Conservation (phyloP, 2,113 vertebrate species). For the Dromas ardeola region DNA sequence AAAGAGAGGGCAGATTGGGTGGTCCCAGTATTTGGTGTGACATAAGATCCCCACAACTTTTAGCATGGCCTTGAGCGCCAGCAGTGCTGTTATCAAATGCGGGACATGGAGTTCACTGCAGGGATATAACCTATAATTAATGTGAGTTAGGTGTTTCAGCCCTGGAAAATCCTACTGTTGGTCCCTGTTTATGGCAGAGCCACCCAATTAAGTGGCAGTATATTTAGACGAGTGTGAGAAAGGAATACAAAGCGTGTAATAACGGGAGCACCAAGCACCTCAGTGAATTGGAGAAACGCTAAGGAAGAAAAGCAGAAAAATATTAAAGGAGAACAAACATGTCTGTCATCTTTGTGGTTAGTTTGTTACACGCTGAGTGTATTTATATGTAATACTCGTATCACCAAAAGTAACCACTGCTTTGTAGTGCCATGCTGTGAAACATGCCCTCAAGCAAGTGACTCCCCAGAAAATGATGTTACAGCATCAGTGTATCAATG, state of each 20-base stretch:
- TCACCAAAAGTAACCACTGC: constrained; percentile 40
- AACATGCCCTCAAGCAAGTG: constrained; percentile 43
- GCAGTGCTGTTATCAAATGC: background rate
- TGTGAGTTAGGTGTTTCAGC: background rate
- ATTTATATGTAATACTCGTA: constrained; percentile 36
- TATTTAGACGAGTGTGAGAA: background rate
- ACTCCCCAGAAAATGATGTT: constrained; percentile 38
- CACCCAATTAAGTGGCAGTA: background rate
- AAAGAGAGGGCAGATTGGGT: background rate
- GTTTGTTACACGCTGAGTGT: constrained; percentile 31
- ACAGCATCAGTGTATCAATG: constrained; percentile 29
- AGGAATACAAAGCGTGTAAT: background rate
- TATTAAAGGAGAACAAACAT: background rate
- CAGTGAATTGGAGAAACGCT: background rate
- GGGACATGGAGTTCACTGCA: background rate
- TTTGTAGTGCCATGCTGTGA: constrained; percentile 37
- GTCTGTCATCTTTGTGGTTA: background rate
- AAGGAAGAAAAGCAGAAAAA: background rate
- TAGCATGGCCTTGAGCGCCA: background rate
- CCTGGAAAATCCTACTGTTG: background rate
- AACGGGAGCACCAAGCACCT: background rate
- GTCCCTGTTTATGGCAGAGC: background rate
- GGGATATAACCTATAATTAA: background rate
- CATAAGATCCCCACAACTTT: background rate
- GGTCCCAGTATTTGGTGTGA: background rate